Evolutionary conservation across 1,140 invertebrate genomes (phyloP), one percentile per base, ranked within the genome.

Genomic region (Chlorops oryzae): DNA sequence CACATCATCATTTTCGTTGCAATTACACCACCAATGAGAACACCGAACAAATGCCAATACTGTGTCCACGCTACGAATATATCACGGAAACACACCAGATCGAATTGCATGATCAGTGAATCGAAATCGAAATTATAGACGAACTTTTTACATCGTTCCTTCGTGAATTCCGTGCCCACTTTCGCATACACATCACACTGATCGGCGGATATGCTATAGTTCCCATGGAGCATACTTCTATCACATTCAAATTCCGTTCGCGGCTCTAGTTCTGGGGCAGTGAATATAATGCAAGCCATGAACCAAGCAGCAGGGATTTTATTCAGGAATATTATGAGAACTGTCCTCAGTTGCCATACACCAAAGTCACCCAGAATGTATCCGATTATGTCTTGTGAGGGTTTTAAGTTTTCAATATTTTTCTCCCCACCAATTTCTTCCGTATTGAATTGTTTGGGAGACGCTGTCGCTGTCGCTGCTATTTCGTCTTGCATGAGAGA

Each of bases 261-360:
- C 1, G 66, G 62, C 53, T 70, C 66, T 1, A 70, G 52, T 32
- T 70, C 67, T 0, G 67, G 67, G 2, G 64, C 67, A 2, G 67
- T 70, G 34, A 70, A 70, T 9, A 73, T 73, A 18, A 75, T 67
- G 47, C 70, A 74, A 32, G 73, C 73, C 73, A 74, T 74, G 50
- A 74, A 74, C 73, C 73, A 75, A 6, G 73, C 67, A 6, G 73
- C 71, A 7, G 73, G 73, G 25, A 75, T 73, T 55, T 75, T 75
- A 46, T 65, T 68, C 2, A 75, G 56, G 46, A 65, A 75, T 10
- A 75, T 62, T 35, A 74, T 68, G n/a, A 70, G 54, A 2, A 72
- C 65, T 12, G 72, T 64, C 39, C 72, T 58, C 34, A 73, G 42
- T 44, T 75, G 73, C 73, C 73, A 75, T 28, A 64, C 62, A 32